Conservation (phyloP, 2,888 invertebrate genomes). For the Brachypalpus laphriformis region DNA sequence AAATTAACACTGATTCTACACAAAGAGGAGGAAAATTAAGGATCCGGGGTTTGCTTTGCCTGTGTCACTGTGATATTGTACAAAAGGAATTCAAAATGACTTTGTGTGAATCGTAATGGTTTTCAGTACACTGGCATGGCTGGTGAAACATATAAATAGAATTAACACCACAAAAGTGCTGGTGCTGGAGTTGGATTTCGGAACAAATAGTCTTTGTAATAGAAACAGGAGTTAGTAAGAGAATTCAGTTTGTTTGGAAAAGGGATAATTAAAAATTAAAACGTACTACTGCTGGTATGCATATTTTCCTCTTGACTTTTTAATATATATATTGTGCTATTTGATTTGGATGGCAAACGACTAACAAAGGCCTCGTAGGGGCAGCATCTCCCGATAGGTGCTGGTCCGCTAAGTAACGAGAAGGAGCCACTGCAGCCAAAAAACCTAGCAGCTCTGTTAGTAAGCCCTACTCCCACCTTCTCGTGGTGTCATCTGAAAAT, state of each 20-base stretch:
- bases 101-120: slow-evolving; percentile 16
- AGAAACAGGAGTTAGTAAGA: not conserved
- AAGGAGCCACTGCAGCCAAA: no score
- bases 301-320: no score
- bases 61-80: not conserved
- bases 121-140: not conserved
- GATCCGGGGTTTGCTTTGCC: slow-evolving; percentile 8
- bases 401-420: no score
- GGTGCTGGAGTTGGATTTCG: not conserved
- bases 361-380: no score
- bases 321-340: no score
- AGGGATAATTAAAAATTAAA: not conserved
- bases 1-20: not conserved
- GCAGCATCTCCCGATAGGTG: no score
- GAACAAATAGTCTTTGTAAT: not conserved
- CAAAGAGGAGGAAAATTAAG: not conserved
- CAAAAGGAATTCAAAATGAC: slow-evolving; percentile 10
- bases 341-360: not conserved
- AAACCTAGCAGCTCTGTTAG: no score
- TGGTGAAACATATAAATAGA: slow-evolving; percentile 7
- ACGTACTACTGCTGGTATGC: not conserved
- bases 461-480: no score
- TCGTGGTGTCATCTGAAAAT: no score
- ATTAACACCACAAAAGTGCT: slow-evolving; percentile 22
- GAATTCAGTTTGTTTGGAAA: not conserved